Evolutionary conservation across 2,888 invertebrate genomes (phyloP).

Genomic region (Ptilodon capucinus): DNA sequence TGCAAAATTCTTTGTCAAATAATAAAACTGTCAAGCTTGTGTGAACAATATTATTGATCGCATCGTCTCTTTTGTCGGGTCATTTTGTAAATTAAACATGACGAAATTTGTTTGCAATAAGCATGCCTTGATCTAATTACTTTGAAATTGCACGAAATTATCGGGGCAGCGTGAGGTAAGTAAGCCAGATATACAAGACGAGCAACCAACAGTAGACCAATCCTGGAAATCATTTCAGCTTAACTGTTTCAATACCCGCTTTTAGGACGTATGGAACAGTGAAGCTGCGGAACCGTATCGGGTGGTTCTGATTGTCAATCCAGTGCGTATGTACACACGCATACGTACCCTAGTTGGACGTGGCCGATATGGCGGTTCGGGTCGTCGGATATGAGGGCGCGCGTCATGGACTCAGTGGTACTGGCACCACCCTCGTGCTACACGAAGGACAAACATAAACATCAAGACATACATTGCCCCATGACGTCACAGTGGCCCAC

Average conservation of each 20-base stretch:
- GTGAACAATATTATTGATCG: constrained; percentile 65
- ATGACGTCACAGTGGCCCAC: constrained; percentile 56
- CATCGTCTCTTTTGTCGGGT: constrained; percentile 42
- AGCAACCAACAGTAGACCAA: constrained; percentile 34
- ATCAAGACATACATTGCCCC: constrained; percentile 73
- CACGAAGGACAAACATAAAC: constrained; percentile 84
- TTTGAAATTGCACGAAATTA: constrained; percentile 13
- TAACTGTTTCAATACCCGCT: constrained; percentile 23
- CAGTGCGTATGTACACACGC: constrained; percentile 72
- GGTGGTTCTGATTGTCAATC: constrained; percentile 52
- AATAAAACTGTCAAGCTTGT: constrained; percentile 64
- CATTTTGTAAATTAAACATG: constrained; percentile 27
- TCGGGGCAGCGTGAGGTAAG: constrained; percentile 12
- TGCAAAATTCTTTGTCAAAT: constrained; percentile 53
- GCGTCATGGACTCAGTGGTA: constrained; percentile 97
- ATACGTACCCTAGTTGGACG: constrained; percentile 97
- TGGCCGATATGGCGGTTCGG: constrained; percentile 94
- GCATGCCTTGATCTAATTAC: constrained; percentile 16
- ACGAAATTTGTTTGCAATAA: constrained; percentile 8
- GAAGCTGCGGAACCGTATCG: constrained; percentile 16
- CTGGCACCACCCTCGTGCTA: constrained; percentile 96
- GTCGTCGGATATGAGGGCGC: constrained; percentile 97
- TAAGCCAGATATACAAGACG: constrained; percentile 32
- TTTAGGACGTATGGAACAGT: constrained; percentile 12
- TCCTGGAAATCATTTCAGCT: constrained; percentile 22